These are phyloP conservation scores for Hirtodrosophila duncani DNA, from an alignment of 2,888 invertebrate genomes.

Conservation along the genomic window DNA sequence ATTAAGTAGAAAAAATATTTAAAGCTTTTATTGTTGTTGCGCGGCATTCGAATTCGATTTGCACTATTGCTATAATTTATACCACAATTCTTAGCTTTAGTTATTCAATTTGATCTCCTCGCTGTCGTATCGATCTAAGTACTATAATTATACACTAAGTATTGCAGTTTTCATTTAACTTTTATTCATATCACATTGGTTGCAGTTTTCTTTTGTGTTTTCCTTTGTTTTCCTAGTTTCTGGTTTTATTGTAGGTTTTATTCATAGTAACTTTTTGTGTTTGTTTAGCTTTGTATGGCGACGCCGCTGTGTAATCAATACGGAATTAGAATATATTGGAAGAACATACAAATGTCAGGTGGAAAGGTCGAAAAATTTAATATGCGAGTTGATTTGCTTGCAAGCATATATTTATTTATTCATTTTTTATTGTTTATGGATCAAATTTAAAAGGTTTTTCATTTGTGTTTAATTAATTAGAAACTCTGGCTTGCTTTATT, in stretches of 20 bases:
- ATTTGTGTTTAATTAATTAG: no score
- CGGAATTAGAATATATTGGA: no score
- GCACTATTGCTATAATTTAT: slow-evolving; percentile 12
- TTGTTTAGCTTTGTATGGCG: no score
- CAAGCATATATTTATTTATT: no score
- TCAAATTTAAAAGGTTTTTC: no score
- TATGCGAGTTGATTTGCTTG: no score
- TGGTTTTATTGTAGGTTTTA: slow-evolving; percentile 10
- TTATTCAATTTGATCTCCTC: slow-evolving; percentile 29
- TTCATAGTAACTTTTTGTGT: slow-evolving; percentile 33
- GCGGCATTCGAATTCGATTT: slow-evolving; percentile 22
- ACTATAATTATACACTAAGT: no score
- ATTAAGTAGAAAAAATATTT: slow-evolving; percentile 60
- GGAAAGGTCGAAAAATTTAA: no score
- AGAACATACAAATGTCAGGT: no score
- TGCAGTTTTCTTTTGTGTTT: slow-evolving; percentile 45
- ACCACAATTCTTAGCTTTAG: neutral
- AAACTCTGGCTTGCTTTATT: no score
- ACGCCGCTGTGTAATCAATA: no score
- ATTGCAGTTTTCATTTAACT: slow-evolving; percentile 7
- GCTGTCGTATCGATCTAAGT: slow-evolving; percentile 24
- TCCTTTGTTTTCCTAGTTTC: slow-evolving; percentile 14
- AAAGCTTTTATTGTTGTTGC: slow-evolving; percentile 44
- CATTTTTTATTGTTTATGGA: no score
- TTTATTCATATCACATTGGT: slow-evolving; percentile 61